A percentile compares a stretch with the other conserved stretches of the same genome.
phyloP scores from a whole-genome alignment of 2,797 vertebrate species.

The Euthynnus affinis region DNA sequence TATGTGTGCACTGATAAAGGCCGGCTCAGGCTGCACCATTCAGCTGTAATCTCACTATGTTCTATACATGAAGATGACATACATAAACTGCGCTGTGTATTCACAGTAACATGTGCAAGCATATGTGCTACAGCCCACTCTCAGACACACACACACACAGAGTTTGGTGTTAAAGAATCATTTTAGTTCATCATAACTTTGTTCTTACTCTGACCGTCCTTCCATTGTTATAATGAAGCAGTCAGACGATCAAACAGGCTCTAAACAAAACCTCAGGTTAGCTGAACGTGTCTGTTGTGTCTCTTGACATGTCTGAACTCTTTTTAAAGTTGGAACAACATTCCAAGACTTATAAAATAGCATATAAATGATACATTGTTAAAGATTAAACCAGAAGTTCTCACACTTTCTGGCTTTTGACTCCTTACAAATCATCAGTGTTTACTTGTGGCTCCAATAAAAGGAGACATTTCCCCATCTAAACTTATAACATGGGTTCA shows the following conservation, averaged over 20 bases:
- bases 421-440: too few species aligned
- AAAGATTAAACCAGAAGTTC: too few species aligned
- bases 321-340: too few species aligned
- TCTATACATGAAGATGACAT: constrained; percentile 33
- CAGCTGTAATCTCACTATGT: constrained; percentile 32
- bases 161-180: neutral
- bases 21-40: constrained; percentile 13
- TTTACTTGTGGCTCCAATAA: too few species aligned
- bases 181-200: neutral
- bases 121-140: neutral
- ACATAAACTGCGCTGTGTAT: constrained; percentile 28
- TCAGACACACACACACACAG: neutral
- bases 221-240: neutral
- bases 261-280: neutral
- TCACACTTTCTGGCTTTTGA: too few species aligned
- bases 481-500: too few species aligned
- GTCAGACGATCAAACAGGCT: neutral
- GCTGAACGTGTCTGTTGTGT: neutral
- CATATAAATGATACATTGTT: too few species aligned
- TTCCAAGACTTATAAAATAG: too few species aligned
- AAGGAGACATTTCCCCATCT: too few species aligned
- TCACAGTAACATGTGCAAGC: neutral
- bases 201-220: neutral
- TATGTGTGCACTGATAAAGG: constrained; percentile 45
- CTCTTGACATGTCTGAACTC: too few species aligned